Evolutionary conservation across 2,113 vertebrate genomes (phyloP).

Genomic region (Pseudolaguvia tuberculata): DNA sequence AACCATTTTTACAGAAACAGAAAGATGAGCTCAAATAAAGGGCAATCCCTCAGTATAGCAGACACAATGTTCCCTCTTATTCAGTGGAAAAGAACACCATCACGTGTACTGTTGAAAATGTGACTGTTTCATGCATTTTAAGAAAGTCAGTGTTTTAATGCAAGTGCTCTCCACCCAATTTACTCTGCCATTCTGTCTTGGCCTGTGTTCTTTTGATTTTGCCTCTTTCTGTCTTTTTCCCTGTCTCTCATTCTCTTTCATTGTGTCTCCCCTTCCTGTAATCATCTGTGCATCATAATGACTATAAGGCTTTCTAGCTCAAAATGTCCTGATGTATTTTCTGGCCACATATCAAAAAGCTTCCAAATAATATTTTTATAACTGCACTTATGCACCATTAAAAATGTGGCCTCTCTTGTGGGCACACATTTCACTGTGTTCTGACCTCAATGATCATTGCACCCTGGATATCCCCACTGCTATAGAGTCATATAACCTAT

Average conservation of each 20-base stretch:
- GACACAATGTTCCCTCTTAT: constrained; percentile 56
- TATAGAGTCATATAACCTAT: neutral
- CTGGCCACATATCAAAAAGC: constrained; percentile 36
- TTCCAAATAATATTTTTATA: constrained; percentile 25
- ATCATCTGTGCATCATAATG: constrained; percentile 53
- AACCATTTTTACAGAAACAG: constrained; percentile 63
- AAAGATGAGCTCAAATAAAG: constrained; percentile 63
- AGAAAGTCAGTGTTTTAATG: constrained; percentile 28
- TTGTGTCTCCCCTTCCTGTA: constrained; percentile 41
- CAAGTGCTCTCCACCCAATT: constrained; percentile 7
- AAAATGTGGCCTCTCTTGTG: constrained; percentile 23
- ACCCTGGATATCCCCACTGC: neutral
- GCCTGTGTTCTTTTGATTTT: constrained; percentile 3
- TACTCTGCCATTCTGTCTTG: neutral
- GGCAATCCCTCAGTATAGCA: constrained; percentile 58
- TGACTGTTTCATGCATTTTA: constrained; percentile 28
- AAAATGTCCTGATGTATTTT: constrained; percentile 49
- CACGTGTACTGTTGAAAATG: constrained; percentile 34
- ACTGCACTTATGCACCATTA: constrained; percentile 8
- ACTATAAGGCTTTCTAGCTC: constrained; percentile 50
- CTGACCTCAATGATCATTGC: constrained; percentile 4
- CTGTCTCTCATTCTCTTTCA: constrained; percentile 41
- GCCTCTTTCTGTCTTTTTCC: constrained; percentile 4
- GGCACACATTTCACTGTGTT: neutral
- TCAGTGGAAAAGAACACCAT: constrained; percentile 20